Evolutionary conservation across 1,140 invertebrate species (phyloP), one percentile per base, ranked within the genome.

Genomic region (Macrobrachium rosenbergii): DNA sequence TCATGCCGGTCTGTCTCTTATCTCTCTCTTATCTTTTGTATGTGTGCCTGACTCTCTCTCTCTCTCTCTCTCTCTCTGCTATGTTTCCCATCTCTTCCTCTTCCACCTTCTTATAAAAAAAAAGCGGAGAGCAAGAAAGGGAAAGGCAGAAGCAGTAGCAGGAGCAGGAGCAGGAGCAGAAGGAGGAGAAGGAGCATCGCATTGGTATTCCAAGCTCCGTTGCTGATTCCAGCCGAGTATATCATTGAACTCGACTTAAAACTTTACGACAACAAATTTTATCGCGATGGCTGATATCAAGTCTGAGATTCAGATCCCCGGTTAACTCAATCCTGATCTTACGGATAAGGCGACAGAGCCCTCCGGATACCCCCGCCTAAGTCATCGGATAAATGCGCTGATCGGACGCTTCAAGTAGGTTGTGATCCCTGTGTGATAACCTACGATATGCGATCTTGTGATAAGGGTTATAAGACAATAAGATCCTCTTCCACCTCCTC

Each of bases 191-290:
- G 19, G 3, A 1, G 16, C 69, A 72, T 23, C 69, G 21, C 28
- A 73, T 86, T 86, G 77, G 78, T 75, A 87, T 87, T 80, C 85
- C 11, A 11, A 58, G 0, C 85, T 21, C 16, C 11, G 43, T 28
- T 17, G 21, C 58, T 73, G 78, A 52, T 87, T 87, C 78, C 79
- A 64, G 59, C 67, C 6, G 64, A 81, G 69, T 87, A 87, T 87
- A 87, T 87, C 85, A 87, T 87, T 87, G 85, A 76, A 60, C 67
- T 75, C 28, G 58, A 81, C 79, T 87, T 76, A 73, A 87, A 87
- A 87, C 84, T 87, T 82, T 87, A 87, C 79, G 85, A 87, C 78
- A 79, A 87, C 85, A 87, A 87, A 87, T 81, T 87, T 81, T 82
- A 87, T 87, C 85, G 78, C 60, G 79, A 81, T 81, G 78, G 85